Evolutionary conservation across 2,888 invertebrate species (phyloP), one percentile per base, ranked within the genome.

Genomic region (Odontocerum albicorne): DNA sequence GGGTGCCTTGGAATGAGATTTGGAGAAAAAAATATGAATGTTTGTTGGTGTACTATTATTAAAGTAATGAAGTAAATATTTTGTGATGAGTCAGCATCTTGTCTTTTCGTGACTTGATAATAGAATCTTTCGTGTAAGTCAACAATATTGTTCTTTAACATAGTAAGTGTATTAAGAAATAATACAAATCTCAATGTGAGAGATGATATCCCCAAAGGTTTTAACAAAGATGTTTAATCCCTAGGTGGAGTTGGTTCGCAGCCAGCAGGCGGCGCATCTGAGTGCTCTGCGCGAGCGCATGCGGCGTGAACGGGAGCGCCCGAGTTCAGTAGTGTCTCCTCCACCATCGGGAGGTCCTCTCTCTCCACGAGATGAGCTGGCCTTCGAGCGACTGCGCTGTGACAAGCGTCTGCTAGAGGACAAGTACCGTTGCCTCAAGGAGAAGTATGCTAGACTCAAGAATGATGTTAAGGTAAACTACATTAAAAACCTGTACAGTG

Each of bases 371-470:
- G 75, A 75, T 51, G 77, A 77, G 63, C 68, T 74, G 2, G 65
- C 73, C 1, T 85, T 79, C 63, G 86, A 86, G 64, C 86, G 86
- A 66, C 71, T 86, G 50, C 77, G 85, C 3, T 85, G 85, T 65
- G 87, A 88, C 65, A 86, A 86, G 64, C 74, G 86, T n/a, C 67
- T 86, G 36, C 66, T 90, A 2, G 85, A 87, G 62, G 89, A 90
- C 63, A 92, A 92, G 67, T 92, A 92, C 67, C 79, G 83, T 42
- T 87, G 87, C 50, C 74, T 92, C 45, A 91, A 91, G 69, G 90
- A 90, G 66, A 92, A 92, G 70, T 91, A 92, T 65, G 80, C 86
- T 16, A 76, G 88, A 10, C 72, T 92, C 51, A 92, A 92, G 68
- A 87, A 85, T 16, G 90, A 92, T 62, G 88, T 91, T 7, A 87